Conservation (phyloP, 2,797 vertebrate genomes). For the Lepus oiostolus region DNA sequence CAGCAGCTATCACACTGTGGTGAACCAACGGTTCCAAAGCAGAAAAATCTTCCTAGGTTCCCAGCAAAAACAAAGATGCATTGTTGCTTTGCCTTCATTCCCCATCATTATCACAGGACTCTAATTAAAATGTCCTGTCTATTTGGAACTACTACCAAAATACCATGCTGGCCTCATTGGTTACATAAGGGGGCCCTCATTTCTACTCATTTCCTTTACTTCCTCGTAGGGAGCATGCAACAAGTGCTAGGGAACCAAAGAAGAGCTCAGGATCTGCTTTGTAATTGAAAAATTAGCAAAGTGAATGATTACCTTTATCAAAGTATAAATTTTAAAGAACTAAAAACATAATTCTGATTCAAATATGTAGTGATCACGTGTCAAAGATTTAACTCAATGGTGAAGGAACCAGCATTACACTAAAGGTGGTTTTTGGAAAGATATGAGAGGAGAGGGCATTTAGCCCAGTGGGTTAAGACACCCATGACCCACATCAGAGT, state of each 20-base stretch:
- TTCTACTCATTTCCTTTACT: slow-evolving; percentile 59
- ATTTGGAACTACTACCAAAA: slow-evolving; percentile 47
- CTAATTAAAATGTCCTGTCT: slow-evolving; percentile 64
- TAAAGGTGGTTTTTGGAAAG: slow-evolving; percentile 51
- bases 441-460: not conserved
- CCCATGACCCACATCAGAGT: too few species aligned
- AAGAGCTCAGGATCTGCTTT: not conserved
- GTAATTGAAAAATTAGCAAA: slow-evolving; percentile 57
- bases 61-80: slow-evolving; percentile 23
- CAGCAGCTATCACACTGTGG: not conserved
- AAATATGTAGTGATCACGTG: slow-evolving; percentile 33
- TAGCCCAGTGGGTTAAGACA: too few species aligned
- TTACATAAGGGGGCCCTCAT: slow-evolving; percentile 15
- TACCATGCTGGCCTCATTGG: slow-evolving; percentile 4
- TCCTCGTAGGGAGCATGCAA: not conserved
- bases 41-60: slow-evolving; percentile 33
- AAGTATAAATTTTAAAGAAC: slow-evolving; percentile 26
- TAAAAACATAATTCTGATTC: slow-evolving; percentile 33
- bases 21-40: slow-evolving; percentile 19
- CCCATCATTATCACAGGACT: slow-evolving; percentile 20
- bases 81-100: slow-evolving; percentile 47
- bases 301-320: slow-evolving; percentile 24
- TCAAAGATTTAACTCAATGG: slow-evolving; percentile 44
- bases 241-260: not conserved
- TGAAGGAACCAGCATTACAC: not conserved